These are phyloP conservation scores for Cecidostiba fungosa DNA, from an alignment of 2,888 invertebrate genomes.

Conservation along the genomic window DNA sequence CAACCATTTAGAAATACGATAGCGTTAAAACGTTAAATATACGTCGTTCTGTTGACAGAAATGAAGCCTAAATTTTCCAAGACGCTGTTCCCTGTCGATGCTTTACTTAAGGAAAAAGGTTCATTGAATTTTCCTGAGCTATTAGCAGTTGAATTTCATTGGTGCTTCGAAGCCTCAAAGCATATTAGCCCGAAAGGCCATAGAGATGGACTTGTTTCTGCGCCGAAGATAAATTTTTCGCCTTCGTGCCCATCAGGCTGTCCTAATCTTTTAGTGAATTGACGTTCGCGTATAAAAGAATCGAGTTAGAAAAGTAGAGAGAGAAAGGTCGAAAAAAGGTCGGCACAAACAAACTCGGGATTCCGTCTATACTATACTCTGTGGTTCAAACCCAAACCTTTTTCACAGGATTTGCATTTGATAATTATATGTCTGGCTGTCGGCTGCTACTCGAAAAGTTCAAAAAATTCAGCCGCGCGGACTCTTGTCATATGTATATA, in stretches of 20 bases:
- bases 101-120: neutral
- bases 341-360: neutral
- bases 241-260: neutral
- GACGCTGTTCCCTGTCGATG: neutral
- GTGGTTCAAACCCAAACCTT: neutral
- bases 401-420: neutral
- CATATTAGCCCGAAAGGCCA: neutral
- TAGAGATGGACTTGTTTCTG: neutral
- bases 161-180: neutral
- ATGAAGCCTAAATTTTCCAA: neutral
- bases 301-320: neutral
- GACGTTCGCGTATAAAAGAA: neutral
- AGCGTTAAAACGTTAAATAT: no score
- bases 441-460: neutral
- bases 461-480: neutral
- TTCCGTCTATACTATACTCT: neutral
- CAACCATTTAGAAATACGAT: no score
- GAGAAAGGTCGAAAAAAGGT: neutral
- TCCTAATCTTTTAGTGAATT: slow-evolving; percentile 20
- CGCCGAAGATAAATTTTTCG: neutral
- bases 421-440: neutral
- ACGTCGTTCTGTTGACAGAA: neutral
- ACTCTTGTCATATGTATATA: neutral
- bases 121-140: slow-evolving; percentile 9
- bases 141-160: slow-evolving; percentile 13